Evolutionary conservation across 2,888 invertebrate genomes (phyloP).

Genomic region (Cylindroiulus punctatus): DNA sequence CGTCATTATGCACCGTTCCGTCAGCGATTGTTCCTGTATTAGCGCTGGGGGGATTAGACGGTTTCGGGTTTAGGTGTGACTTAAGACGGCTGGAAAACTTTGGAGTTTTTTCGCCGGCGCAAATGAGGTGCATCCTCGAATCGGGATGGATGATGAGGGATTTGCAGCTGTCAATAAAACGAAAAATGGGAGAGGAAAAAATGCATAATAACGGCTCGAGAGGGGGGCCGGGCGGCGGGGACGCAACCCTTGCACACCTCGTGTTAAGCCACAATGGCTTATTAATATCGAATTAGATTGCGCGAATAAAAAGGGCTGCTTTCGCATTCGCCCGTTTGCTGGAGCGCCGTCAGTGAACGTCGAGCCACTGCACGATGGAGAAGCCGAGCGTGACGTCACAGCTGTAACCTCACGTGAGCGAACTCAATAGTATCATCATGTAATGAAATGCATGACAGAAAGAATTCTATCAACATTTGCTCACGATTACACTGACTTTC

Average conservation of each 20-base stretch:
- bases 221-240: background rate
- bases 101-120: background rate
- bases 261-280: slow-evolving; percentile 22
- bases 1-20: slow-evolving; percentile 42
- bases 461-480: no score
- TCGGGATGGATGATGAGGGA: slow-evolving; percentile 38
- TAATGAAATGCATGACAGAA: no score
- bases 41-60: slow-evolving; percentile 21
- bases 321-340: background rate
- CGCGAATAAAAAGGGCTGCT: background rate
- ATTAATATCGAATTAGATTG: slow-evolving; percentile 5
- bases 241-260: slow-evolving; percentile 35
- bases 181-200: background rate
- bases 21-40: slow-evolving; percentile 34
- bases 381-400: background rate
- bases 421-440: no score
- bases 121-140: slow-evolving; percentile 42
- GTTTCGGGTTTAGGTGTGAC: slow-evolving; percentile 6
- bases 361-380: no score
- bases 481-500: no score
- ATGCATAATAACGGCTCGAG: slow-evolving; percentile 23
- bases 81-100: slow-evolving; percentile 17
- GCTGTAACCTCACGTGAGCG: no score
- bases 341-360: background rate
- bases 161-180: slow-evolving; percentile 22